phyloP scores from a whole-genome alignment of 2,797 vertebrate species.

The Labeo calbasu region DNA sequence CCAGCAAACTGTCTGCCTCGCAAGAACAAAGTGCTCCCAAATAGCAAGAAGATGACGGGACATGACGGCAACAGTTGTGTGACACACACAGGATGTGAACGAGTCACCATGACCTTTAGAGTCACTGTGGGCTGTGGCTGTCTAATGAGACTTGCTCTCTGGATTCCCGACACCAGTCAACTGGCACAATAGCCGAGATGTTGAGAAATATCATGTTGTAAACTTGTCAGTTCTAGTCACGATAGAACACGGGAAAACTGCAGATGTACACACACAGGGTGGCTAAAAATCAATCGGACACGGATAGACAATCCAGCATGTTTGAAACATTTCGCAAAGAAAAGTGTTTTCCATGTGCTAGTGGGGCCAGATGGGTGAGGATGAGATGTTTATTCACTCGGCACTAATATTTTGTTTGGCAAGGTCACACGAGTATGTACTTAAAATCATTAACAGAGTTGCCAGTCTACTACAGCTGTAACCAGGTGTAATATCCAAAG shows the following conservation, averaged over 20 bases:
- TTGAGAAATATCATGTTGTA: constrained; percentile 29
- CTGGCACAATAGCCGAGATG: constrained; percentile 7
- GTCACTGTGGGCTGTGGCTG: constrained; percentile 21
- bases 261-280: constrained; percentile 25
- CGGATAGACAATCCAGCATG: constrained; percentile 12
- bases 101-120: constrained; percentile 45
- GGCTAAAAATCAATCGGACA: constrained; percentile 29
- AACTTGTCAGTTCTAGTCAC: constrained; percentile 37
- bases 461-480: constrained; percentile 33
- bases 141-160: constrained; percentile 30
- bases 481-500: constrained; percentile 26
- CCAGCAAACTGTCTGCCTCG: not conserved
- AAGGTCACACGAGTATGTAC: constrained; percentile 31
- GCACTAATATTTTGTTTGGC: constrained; percentile 41
- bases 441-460: constrained; percentile 42
- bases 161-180: constrained; percentile 26
- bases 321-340: constrained; percentile 13
- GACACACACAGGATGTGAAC: constrained; percentile 78
- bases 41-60: constrained; percentile 34
- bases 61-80: constrained; percentile 66
- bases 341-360: constrained; percentile 22
- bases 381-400: constrained; percentile 33
- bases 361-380: constrained; percentile 22
- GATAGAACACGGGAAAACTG: constrained; percentile 7
- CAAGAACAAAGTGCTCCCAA: constrained; percentile 25